Base-by-base conservation (phyloP, 2,113 vertebrate species). In the Corythornis madagascariensis region DNA sequence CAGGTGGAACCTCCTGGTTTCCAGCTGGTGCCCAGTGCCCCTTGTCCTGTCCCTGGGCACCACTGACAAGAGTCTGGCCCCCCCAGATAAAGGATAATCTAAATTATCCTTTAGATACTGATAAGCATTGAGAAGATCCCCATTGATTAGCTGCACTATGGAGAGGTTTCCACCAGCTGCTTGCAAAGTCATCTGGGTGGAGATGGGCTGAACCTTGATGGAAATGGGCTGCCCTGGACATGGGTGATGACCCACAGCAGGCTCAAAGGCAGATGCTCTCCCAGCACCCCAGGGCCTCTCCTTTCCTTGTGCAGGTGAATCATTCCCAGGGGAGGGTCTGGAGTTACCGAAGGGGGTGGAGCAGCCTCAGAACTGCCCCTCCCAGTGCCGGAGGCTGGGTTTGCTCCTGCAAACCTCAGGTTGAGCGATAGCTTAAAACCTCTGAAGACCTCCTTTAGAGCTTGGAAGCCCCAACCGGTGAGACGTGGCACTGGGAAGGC, bases 111-210 rank as follows among this genome's bases (percentile, higher is more conserved):
- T 60, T 14, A 60, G 33, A 13, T 35, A 13, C 33, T 22, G n/a
- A 13, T 24, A 13, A 60, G n/a, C 57, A 60, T 6, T 33, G 57
- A 33, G 18, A 17, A 60, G 57, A 14, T 35, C 57, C 21, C 17
- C 57, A 60, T 10, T 33, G 57, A 10, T 33, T 8, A 35, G n/a
- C 20, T 35, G 21, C 57, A 6, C 33, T 10, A 0, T 1, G 31
- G 29, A 31, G 16, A 19, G 2, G 2, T 56, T 78, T 42, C 35
- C 25, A 16, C 15, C 16, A 45, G 26, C 40, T 33, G 8, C 16
- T 13, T 12, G 48, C 53, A 24, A 26, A 53, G 15, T 13, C 40
- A 0, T 5, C 0, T 0, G 9, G 63, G 26, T 42, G 52, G 42
- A 7, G 61, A 28, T 1, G 12, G 11, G 26, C 20, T 11, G 56